Conservation (phyloP, 2,113 vertebrate species). For the Ahaetulla prasina region DNA sequence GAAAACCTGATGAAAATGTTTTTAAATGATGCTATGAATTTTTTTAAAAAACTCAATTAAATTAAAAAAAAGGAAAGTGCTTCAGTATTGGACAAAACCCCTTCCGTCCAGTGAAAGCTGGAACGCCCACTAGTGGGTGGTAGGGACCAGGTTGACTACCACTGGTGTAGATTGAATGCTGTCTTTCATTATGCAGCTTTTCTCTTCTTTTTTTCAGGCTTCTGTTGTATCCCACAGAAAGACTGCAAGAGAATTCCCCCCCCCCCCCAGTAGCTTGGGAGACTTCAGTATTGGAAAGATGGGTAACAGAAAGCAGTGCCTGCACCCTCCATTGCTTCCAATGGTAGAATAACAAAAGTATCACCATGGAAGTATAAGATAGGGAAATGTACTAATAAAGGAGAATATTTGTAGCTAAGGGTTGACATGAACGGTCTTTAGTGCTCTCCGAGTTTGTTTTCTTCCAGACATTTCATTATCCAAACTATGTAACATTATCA, state of each 20-base stretch:
- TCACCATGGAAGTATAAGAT: not conserved
- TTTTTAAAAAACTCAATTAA: too few relatives aligned
- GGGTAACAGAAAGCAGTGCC: not conserved
- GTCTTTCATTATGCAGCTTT: not conserved
- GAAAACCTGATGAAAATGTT: too few relatives aligned
- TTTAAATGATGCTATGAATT: too few relatives aligned
- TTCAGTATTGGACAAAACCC: too few relatives aligned
- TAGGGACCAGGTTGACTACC: too few relatives aligned
- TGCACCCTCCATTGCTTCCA: not conserved
- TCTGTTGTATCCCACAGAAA: not conserved
- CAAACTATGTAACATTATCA: not conserved
- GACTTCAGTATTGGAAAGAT: not conserved
- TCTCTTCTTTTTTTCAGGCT: not conserved
- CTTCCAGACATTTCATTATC: not conserved
- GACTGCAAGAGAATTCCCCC: not conserved
- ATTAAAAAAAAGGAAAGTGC: too few relatives aligned
- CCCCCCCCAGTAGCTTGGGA: not conserved
- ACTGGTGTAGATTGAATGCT: not conserved
- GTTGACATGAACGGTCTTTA: not conserved
- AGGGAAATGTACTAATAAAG: not conserved
- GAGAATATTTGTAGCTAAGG: not conserved
- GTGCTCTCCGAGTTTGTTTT: not conserved
- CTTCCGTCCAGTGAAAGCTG: too few relatives aligned
- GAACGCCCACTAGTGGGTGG: too few relatives aligned
- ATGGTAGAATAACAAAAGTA: not conserved